Evolutionary conservation across 2,888 invertebrate genomes (phyloP).

Genomic region (Chrysopilus asiliformis): DNA sequence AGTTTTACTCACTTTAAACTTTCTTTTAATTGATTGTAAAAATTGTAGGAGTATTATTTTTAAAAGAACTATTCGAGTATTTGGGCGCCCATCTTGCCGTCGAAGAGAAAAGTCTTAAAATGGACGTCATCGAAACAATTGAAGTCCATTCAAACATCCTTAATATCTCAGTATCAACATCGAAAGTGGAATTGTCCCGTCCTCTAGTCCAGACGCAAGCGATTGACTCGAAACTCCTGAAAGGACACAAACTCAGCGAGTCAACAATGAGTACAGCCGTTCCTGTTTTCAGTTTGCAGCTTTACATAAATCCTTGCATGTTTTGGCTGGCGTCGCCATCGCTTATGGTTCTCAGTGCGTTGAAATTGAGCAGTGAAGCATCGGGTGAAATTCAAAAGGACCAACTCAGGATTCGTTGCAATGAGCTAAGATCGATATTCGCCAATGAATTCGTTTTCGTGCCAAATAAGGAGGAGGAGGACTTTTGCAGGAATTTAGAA

Average conservation of each 20-base stretch:
- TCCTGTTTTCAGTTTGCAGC: slow-evolving; percentile 55
- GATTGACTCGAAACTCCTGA: slow-evolving; percentile 33
- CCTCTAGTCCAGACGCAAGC: slow-evolving; percentile 26
- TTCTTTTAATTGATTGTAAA: slow-evolving; percentile 2
- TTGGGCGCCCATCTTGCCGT: slow-evolving; percentile 39
- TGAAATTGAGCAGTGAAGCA: slow-evolving; percentile 22
- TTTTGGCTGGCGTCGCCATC: slow-evolving; percentile 55
- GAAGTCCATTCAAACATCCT: slow-evolving; percentile 41
- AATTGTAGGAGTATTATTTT: slow-evolving; percentile 19
- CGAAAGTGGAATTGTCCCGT: slow-evolving; percentile 12
- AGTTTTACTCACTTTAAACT: background rate
- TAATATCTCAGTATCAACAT: slow-evolving; percentile 11
- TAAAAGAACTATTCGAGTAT: slow-evolving; percentile 28
- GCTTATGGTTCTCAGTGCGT: slow-evolving; percentile 39
- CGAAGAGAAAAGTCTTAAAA: slow-evolving; percentile 31
- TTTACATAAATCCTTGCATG: slow-evolving; percentile 63
- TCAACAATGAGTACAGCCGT: slow-evolving; percentile 55
- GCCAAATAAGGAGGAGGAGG: slow-evolving; percentile 40
- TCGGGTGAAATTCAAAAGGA: slow-evolving; percentile 9
- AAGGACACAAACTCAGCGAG: slow-evolving; percentile 48
- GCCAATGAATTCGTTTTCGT: slow-evolving; percentile 51
- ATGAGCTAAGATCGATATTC: slow-evolving; percentile 39
- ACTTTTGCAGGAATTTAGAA: slow-evolving; percentile 36
- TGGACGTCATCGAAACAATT: slow-evolving; percentile 43
- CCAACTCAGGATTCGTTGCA: slow-evolving; percentile 7